Conservation (phyloP, 2,888 invertebrate genomes). For the Omphaloscelis lunosa region DNA sequence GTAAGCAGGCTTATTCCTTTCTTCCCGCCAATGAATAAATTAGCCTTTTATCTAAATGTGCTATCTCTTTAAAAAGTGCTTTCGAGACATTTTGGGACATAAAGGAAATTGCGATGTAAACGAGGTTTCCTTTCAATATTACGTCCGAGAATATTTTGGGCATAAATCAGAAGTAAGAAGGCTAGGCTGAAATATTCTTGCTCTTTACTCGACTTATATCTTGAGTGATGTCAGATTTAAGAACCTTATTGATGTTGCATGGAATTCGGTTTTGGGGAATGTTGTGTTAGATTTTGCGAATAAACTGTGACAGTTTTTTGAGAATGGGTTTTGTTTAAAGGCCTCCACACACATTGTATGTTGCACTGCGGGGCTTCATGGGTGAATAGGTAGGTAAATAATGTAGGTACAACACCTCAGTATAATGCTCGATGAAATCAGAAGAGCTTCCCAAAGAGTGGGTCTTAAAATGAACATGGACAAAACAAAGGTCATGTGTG, state of each 20-base stretch:
- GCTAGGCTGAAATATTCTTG: slow-evolving; percentile 44
- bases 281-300: slow-evolving; percentile 12
- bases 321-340: background rate
- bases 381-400: background rate
- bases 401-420: background rate
- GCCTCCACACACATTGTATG: background rate
- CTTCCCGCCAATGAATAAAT: slow-evolving; percentile 88
- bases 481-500: too few relatives aligned
- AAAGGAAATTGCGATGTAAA: slow-evolving; percentile 76
- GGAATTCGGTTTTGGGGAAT: slow-evolving; percentile 27
- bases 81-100: slow-evolving; percentile 74
- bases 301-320: slow-evolving; percentile 1
- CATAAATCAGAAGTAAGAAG: slow-evolving; percentile 61
- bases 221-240: slow-evolving; percentile 55
- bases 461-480: too few relatives aligned
- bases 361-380: background rate
- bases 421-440: background rate
- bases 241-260: slow-evolving; percentile 47
- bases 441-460: background rate
- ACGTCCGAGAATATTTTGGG: slow-evolving; percentile 69
- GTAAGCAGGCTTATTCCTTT: slow-evolving; percentile 81
- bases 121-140: slow-evolving; percentile 65
- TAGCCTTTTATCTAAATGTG: slow-evolving; percentile 88
- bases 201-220: slow-evolving; percentile 45
- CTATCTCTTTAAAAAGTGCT: slow-evolving; percentile 87